Percentiles rank a stretch among this genome's conserved stretches.
These are phyloP conservation scores for Cavia aperea DNA, from an alignment of 2,113 vertebrate species.

Conservation along the genomic window DNA sequence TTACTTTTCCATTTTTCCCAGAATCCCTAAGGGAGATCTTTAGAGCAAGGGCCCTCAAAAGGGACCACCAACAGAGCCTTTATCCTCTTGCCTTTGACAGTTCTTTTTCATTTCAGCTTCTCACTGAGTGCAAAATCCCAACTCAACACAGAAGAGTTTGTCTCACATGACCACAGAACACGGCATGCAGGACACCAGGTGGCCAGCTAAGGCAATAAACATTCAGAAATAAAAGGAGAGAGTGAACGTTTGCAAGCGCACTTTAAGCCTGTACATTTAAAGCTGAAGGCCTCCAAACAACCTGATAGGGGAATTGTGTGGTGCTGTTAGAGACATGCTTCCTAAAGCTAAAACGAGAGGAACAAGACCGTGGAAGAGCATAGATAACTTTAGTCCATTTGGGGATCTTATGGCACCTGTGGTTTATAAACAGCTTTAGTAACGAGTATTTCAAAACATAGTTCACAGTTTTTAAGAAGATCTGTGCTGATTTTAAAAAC, in stretches of 20 bases:
- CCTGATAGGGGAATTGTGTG: constrained; percentile 64
- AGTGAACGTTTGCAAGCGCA: constrained; percentile 78
- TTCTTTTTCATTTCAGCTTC: constrained; percentile 50
- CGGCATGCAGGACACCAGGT: constrained; percentile 80
- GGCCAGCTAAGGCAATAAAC: constrained; percentile 86
- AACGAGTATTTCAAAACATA: constrained; percentile 90
- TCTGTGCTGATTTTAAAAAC: constrained; percentile 94
- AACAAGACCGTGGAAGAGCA: constrained; percentile 76
- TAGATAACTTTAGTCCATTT: constrained; percentile 77
- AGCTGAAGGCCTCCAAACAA: constrained; percentile 82
- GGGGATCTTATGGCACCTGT: constrained; percentile 96
- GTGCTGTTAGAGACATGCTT: constrained; percentile 77
- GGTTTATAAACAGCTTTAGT: constrained; percentile 94
- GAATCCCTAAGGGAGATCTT: constrained; percentile 15
- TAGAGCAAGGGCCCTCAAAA: constrained; percentile 3
- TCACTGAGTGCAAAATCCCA: constrained; percentile 65
- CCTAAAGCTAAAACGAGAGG: constrained; percentile 76
- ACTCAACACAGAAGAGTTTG: constrained; percentile 64
- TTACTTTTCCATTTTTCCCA: constrained; percentile 32
- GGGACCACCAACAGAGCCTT: constrained; percentile 37
- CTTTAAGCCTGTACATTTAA: constrained; percentile 82
- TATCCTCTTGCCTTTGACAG: constrained; percentile 49
- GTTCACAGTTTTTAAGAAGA: constrained; percentile 97
- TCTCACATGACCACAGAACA: constrained; percentile 74
- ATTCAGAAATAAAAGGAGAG: constrained; percentile 76